These are phyloP conservation scores for Pseudomyrmex sp. DNA, from an alignment of 1,140 invertebrate genomes.

Conservation along the genomic window DNA sequence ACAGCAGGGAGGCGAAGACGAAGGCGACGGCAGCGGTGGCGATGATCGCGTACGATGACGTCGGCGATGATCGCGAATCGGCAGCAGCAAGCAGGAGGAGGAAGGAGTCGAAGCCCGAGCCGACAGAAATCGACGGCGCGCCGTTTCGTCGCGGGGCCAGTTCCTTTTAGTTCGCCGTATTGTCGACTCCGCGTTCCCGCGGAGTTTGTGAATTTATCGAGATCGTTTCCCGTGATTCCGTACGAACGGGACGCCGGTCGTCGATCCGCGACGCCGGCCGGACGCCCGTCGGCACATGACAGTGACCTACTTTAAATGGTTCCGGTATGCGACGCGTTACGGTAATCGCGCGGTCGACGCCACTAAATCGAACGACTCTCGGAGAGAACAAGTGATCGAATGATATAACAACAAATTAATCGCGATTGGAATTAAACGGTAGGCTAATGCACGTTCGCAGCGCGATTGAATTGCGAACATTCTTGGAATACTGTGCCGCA, in stretches of 20 bases:
- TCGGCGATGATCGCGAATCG: constrained; percentile 55
- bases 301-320: constrained; percentile 65
- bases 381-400: not conserved
- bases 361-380: not conserved
- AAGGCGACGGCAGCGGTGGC: constrained; percentile 26
- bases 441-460: not conserved
- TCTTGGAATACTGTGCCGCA: not conserved
- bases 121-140: constrained; percentile 63
- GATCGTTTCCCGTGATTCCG: constrained; percentile 6
- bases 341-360: not conserved
- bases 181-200: constrained; percentile 54
- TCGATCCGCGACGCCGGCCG: constrained; percentile 55
- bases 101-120: constrained; percentile 61
- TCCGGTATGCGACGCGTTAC: constrained; percentile 38
- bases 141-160: constrained; percentile 63
- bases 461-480: not conserved
- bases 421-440: not conserved
- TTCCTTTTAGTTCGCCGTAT: constrained; percentile 67
- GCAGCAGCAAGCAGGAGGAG: constrained; percentile 56
- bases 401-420: not conserved
- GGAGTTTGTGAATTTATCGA: not conserved
- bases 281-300: constrained; percentile 50
- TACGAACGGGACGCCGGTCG: constrained; percentile 11
- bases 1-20: constrained; percentile 28
- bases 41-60: constrained; percentile 68